phyloP scores from a whole-genome alignment of 2,888 invertebrate species.

The Busseola fusca region DNA sequence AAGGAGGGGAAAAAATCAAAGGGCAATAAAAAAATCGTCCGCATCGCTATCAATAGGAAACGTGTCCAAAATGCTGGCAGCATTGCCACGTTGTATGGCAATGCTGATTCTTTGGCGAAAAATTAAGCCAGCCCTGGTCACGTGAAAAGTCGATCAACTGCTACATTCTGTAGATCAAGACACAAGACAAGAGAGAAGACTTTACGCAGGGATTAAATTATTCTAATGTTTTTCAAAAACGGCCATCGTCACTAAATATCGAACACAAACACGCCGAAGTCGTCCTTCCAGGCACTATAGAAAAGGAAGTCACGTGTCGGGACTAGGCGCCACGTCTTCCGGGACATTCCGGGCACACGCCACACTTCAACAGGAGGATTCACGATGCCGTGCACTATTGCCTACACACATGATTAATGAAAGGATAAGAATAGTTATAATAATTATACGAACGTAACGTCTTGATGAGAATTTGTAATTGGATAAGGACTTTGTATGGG shows the following conservation, averaged over 20 bases:
- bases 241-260: background rate
- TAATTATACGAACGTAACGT: conserved; percentile 2
- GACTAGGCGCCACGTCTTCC: conserved; percentile 59
- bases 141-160: too few species aligned
- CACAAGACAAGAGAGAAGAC: background rate
- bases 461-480: conserved; percentile 3
- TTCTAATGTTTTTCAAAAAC: background rate
- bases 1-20: too few species aligned
- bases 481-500: background rate
- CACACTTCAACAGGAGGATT: conserved; percentile 12
- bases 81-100: too few species aligned
- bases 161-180: too few species aligned
- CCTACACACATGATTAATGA: conserved; percentile 38
- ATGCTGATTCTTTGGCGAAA: too few species aligned
- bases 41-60: too few species aligned
- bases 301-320: conserved; percentile 57
- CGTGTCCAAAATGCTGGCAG: too few species aligned
- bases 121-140: too few species aligned
- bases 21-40: too few species aligned
- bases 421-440: conserved; percentile 27
- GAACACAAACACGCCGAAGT: conserved; percentile 20
- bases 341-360: conserved; percentile 24
- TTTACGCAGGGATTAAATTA: background rate
- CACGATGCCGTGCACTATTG: conserved; percentile 20
- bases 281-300: conserved; percentile 10